Evolutionary conservation across 92 coral and sea anemone genomes (phyloP), one percentile per base, ranked within the genome.

Genomic region (Phenganax subtilis): DNA sequence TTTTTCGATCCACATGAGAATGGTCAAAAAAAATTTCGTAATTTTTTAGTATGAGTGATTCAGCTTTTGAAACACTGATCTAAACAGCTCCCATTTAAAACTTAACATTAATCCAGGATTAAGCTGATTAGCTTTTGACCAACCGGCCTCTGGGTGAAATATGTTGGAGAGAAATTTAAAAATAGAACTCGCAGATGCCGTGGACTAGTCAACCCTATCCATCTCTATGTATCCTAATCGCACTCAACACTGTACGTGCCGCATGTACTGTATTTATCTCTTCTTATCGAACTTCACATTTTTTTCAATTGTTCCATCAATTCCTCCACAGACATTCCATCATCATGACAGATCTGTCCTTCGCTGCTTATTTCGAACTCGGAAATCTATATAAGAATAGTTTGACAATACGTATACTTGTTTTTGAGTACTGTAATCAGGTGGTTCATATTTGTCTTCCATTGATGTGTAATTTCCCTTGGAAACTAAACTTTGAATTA

Each of bases 291-390:
- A 17, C 17, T 83, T 85, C 86, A 96, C 77, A 96, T 72, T 66
- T 82, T 85, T 84, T 89, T 96, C 78, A 96, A 89, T 75, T 92
- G 91, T 81, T 92, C 92, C 99, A 96, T 91, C 14, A 96, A 89
- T 81, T 96, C 99, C 51, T 96, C 99, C 15, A 96, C 99, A 15
- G 92, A 90, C 72, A 96, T 81, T 72, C 92, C 99, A 66, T 89
- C 96, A 58, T 96, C 99, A 20, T 92, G 91, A 55, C 92, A 91
- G 8, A 92, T 96, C 81, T 96, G 99, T 56, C 99, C 99, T 82
- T 96, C 99, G 51, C 99, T 96, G 89, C 99, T 96, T 47, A 96
- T 96, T 76, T 96, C 99, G 8, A 79, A 79, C 76, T 96, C 89
- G 14, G 99, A 96, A 76, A 92, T 87, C 99, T 94, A 88, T 57